Percentiles rank a stretch among this genome's conserved stretches.
These are phyloP conservation scores for Epinotia demarniana DNA, from an alignment of 2,888 invertebrate species.

Conservation along the genomic window DNA sequence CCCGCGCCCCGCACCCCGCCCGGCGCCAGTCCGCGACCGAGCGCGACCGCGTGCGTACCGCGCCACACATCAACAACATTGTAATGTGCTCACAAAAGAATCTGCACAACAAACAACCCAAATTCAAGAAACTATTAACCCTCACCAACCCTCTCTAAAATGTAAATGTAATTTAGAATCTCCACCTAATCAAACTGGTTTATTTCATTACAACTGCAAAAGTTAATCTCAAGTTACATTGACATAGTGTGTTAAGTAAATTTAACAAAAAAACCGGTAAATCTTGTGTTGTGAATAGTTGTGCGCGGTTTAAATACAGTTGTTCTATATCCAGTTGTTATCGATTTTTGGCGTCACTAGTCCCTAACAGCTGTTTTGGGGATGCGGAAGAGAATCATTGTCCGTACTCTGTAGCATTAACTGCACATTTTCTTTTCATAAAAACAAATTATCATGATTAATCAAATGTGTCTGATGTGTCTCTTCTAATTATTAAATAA, in stretches of 20 bases:
- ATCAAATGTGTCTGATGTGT: neutral
- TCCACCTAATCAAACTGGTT: conserved; percentile 33
- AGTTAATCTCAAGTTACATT: conserved; percentile 49
- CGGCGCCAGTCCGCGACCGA: conserved; percentile 69
- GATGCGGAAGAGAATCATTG: conserved; percentile 60
- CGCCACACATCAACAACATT: conserved; percentile 46
- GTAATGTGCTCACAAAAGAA: conserved; percentile 60
- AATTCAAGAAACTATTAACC: conserved; percentile 53
- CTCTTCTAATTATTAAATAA: neutral
- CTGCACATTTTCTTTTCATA: conserved; percentile 25
- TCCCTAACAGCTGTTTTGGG: conserved; percentile 78
- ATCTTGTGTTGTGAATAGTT: conserved; percentile 67
- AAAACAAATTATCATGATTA: conserved; percentile 1
- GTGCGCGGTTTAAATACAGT: conserved; percentile 64
- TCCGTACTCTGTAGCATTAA: conserved; percentile 17
- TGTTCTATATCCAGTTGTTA: conserved; percentile 66
- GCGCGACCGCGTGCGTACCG: conserved; percentile 71
- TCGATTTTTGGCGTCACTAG: conserved; percentile 74
- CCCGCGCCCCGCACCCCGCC: conserved; percentile 58
- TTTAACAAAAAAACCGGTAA: conserved; percentile 63
- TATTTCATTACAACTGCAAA: conserved; percentile 46
- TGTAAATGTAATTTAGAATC: conserved; percentile 47
- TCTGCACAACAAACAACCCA: conserved; percentile 64
- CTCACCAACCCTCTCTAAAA: conserved; percentile 48
- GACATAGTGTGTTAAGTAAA: conserved; percentile 51